Percentiles rank a stretch among this genome's conserved stretches.
phyloP scores from a whole-genome alignment of 2,888 invertebrate species.

The Brenthis ino region DNA sequence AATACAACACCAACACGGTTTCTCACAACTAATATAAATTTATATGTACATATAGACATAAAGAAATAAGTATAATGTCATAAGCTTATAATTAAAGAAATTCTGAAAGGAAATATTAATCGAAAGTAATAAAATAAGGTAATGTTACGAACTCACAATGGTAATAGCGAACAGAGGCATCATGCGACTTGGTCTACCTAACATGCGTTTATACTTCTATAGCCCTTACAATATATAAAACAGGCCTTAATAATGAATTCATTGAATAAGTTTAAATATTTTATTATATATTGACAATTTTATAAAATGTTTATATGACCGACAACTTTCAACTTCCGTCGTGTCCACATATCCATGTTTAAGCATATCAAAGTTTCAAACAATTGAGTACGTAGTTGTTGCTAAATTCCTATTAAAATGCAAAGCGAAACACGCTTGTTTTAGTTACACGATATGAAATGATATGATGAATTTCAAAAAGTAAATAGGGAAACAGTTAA shows the following conservation, averaged over 20 bases:
- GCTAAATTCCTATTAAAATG: conserved; percentile 4
- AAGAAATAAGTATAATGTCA: conserved; percentile 15
- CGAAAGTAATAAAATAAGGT: conserved; percentile 8
- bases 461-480: neutral
- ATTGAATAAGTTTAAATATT: neutral
- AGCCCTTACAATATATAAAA: neutral
- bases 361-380: neutral
- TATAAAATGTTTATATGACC: neutral
- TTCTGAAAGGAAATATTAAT: conserved; percentile 6
- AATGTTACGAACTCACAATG: neutral
- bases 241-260: neutral
- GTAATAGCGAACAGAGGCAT: conserved; percentile 2
- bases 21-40: conserved; percentile 7
- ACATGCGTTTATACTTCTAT: conserved; percentile 5
- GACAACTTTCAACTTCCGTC: conserved; percentile 22
- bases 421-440: conserved; percentile 1
- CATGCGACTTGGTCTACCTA: neutral
- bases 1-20: conserved; percentile 12
- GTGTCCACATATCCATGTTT: neutral
- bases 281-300: neutral
- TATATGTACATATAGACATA: neutral
- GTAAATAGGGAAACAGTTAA: neutral
- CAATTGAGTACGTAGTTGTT: neutral
- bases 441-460: neutral
- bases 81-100: conserved; percentile 7